phyloP scores from a whole-genome alignment of 2,797 vertebrate genomes.

The Sebastes matsubarae region DNA sequence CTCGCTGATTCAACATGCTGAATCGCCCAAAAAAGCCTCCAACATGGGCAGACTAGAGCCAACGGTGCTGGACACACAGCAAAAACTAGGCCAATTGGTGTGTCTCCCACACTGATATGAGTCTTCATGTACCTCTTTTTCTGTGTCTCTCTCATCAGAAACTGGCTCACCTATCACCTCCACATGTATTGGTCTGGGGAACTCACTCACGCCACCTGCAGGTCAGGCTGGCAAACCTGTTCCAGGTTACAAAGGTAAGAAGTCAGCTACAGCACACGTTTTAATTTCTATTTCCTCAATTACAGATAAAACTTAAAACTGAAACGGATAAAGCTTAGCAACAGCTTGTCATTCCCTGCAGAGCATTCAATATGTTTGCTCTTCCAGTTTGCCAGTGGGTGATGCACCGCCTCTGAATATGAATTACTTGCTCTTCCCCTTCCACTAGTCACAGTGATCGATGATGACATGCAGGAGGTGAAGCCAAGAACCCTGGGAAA shows the following conservation, averaged over 20 bases:
- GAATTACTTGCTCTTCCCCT: conserved; percentile 14
- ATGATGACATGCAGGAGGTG: conserved; percentile 86
- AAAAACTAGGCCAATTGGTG: too few species aligned
- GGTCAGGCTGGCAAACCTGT: conserved; percentile 94
- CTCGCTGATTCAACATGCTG: too few species aligned
- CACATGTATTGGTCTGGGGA: conserved; percentile 90
- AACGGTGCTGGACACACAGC: too few species aligned
- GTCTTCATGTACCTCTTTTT: neutral
- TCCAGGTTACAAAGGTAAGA: conserved; percentile 93
- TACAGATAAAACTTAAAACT: neutral
- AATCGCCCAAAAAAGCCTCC: too few species aligned
- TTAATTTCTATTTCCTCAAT: neutral
- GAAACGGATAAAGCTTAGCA: neutral
- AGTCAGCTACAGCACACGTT: neutral
- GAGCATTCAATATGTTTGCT: neutral
- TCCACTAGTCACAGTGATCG: conserved; percentile 88
- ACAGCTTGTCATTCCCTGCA: neutral
- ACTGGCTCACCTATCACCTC: conserved; percentile 94
- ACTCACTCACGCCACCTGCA: conserved; percentile 88
- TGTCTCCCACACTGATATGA: neutral
- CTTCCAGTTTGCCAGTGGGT: neutral
- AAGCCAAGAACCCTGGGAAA: conserved; percentile 90
- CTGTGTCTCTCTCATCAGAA: conserved; percentile 78
- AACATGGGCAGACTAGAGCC: too few species aligned
- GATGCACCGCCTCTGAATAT: conserved; percentile 6